Evolutionary conservation across 2,888 invertebrate species (phyloP), one percentile per base, ranked within the genome.

Genomic region (Sarcophaga variegata): DNA sequence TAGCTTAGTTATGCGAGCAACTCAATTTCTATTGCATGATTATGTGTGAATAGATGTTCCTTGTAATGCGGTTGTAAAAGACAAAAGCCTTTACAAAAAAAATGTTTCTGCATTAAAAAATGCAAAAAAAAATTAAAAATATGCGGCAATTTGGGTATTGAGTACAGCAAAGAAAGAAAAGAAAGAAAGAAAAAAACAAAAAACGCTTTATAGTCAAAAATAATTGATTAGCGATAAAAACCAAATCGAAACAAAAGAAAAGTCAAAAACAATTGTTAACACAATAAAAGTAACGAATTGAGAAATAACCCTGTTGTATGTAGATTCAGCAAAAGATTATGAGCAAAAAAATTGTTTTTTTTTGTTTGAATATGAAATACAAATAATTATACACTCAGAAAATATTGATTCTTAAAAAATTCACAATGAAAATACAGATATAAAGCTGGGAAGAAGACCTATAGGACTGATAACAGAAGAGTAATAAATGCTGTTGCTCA

Each of bases 241-340:
- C 20, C 20, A 17, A 63, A 25, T 14, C 10, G 63, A 75, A 45
- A 27, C 3, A 27, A 20, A 49, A 4, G 69, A 47, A 27, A 60
- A 54, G 54, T 54, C 17, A 54, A 3, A 12, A 54, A 17, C 64
- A 69, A 14, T 20, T 71, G 59, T 45, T 67, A 72, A 74, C 71
- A 63, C 12, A 47, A 60, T 37, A 67, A 45, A 66, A 5, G 1
- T 27, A 27, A 11, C 49, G 25, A 69, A 70, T 4, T 17, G 17
- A 6, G 14, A 54, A 80, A 60, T 37, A 80, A 66, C 54, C 14
- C 66, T 63, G 2, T 37, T 37, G 37, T 54, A 4, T 83, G 75
- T 3, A 63, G 72, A 79, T 79, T 87, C 79, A 84, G 84, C 88
- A 86, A 74, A 86, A 88, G 82, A 88, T 86, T 85, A 87, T 22